Conservation (phyloP, 2,888 invertebrate species). For the Volucella zonaria region DNA sequence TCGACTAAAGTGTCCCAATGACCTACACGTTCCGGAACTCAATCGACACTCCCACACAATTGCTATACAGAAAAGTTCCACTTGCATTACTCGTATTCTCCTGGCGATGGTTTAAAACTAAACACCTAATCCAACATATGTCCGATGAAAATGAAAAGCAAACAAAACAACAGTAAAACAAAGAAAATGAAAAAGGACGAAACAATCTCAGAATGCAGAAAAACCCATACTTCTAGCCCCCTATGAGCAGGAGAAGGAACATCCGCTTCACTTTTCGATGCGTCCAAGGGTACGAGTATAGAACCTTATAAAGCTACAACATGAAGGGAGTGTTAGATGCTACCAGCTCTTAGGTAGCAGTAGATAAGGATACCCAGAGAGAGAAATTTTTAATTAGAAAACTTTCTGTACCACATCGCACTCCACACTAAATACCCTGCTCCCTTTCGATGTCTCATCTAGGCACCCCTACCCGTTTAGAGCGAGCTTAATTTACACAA, state of each 20-base stretch:
- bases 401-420: slow-evolving; percentile 65
- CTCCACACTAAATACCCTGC: slow-evolving; percentile 49
- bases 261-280: slow-evolving; percentile 30
- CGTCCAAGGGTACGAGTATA: slow-evolving; percentile 6
- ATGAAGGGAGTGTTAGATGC: not conserved
- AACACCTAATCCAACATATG: no score
- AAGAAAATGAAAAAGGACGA: not conserved
- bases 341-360: not conserved
- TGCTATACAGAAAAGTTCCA: no score
- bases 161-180: no score
- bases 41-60: no score
- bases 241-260: no score
- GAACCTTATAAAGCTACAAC: not conserved
- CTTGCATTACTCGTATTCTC: not conserved
- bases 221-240: not conserved
- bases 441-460: not conserved
- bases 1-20: no score
- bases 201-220: not conserved
- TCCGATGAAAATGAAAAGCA: no score
- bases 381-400: slow-evolving; percentile 72
- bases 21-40: no score
- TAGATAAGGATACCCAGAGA: slow-evolving; percentile 55
- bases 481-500: slow-evolving; percentile 66
- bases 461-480: slow-evolving; percentile 2
- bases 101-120: not conserved